Evolutionary conservation across 2,888 invertebrate species (phyloP).

Genomic region (Incurvaria masculella): DNA sequence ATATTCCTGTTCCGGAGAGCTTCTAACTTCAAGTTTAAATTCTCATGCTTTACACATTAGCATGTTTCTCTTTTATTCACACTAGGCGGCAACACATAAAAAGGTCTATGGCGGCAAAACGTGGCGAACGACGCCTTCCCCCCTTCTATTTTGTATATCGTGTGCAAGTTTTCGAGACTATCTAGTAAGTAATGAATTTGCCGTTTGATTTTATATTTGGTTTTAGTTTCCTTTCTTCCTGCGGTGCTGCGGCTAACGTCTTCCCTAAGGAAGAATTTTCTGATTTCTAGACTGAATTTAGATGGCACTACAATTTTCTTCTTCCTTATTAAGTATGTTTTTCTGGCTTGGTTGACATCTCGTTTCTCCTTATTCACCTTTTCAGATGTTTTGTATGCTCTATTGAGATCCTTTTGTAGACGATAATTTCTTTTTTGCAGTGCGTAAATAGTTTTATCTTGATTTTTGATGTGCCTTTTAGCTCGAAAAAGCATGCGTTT

Average conservation of each 20-base stretch:
- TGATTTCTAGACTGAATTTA: background rate
- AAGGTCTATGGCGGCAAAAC: background rate
- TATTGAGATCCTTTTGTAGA: too few species aligned
- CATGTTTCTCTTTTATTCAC: background rate
- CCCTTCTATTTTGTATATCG: background rate
- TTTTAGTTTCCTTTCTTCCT: background rate
- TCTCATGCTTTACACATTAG: slow-evolving; percentile 1
- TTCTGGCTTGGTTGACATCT: too few species aligned
- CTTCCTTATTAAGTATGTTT: too few species aligned
- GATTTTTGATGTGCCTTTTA: too few species aligned
- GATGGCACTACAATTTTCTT: too few species aligned
- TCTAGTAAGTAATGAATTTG: slow-evolving; percentile 1
- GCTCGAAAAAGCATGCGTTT: too few species aligned
- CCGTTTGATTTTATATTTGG: background rate
- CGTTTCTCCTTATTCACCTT: too few species aligned
- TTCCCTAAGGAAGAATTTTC: slow-evolving; percentile 1
- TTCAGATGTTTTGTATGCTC: too few species aligned
- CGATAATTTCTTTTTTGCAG: too few species aligned
- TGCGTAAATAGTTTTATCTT: too few species aligned
- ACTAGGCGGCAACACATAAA: background rate
- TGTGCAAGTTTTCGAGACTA: background rate
- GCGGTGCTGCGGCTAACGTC: background rate
- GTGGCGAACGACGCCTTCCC: background rate
- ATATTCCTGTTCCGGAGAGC: background rate
- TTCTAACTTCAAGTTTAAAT: slow-evolving; percentile 3